A percentile compares a stretch with the other conserved stretches of the same genome.
phyloP scores from a whole-genome alignment of 1,140 invertebrate species.

The Lucilia cuprina region DNA sequence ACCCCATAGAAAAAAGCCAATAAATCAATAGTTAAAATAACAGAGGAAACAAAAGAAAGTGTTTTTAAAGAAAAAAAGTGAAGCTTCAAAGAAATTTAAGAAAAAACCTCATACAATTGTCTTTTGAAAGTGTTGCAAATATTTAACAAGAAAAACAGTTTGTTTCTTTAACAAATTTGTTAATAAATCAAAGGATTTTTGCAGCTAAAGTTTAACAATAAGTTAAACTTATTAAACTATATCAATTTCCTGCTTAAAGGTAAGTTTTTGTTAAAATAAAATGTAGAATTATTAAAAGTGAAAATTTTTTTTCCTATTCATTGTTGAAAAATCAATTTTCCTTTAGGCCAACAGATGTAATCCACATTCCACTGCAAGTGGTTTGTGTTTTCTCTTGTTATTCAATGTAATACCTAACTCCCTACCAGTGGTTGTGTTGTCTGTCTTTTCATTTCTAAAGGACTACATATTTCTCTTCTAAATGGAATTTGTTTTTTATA shows the following conservation, averaged over 20 bases:
- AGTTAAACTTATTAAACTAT: not conserved
- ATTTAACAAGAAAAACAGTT: not conserved
- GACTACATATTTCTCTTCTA: not conserved
- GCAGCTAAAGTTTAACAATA: not conserved
- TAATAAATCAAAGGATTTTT: no score
- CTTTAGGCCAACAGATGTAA: not conserved
- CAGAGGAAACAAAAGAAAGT: not conserved
- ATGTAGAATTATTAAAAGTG: not conserved
- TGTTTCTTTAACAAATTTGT: not conserved
- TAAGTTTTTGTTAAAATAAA: not conserved
- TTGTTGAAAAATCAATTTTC: slow-evolving; percentile 29
- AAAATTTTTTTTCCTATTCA: not conserved
- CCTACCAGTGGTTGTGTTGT: not conserved
- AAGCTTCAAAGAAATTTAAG: not conserved
- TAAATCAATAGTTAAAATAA: not conserved
- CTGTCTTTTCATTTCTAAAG: not conserved
- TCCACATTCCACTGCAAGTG: slow-evolving; percentile 28
- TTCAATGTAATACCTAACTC: not conserved
- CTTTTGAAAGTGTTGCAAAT: not conserved
- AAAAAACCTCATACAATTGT: not conserved
- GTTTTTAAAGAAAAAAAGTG: not conserved
- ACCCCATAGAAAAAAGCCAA: not conserved
- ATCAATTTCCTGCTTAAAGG: not conserved
- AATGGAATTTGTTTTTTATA: not conserved
- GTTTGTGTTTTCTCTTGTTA: not conserved